Percentiles rank a stretch among this genome's conserved stretches.
Conservation (phyloP, 2,888 invertebrate species). For the Trileptium ribeirensis region DNA sequence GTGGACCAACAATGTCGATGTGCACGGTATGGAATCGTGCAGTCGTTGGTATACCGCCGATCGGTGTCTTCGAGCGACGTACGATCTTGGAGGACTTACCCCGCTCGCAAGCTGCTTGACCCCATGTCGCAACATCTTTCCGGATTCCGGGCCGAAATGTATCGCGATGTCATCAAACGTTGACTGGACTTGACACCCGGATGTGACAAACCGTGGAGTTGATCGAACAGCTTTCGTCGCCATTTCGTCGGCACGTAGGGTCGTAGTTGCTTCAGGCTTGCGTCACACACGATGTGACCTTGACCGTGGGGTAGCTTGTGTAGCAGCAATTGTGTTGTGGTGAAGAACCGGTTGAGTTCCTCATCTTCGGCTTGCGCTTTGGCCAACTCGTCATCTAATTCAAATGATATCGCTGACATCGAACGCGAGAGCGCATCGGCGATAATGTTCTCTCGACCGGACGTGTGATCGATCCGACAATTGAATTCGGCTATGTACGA, state of each 20-base stretch:
- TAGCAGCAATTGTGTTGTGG: not conserved
- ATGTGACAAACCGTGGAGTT: no score
- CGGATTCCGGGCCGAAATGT: not conserved
- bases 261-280: no score
- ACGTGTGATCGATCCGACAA: not conserved
- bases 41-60: not conserved
- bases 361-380: not conserved
- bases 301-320: no score
- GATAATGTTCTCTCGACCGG: not conserved
- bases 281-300: no score
- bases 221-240: no score
- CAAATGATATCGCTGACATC: not conserved
- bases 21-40: no score
- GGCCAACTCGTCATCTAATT: no score
- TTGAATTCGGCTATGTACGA: no score
- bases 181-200: no score
- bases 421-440: not conserved
- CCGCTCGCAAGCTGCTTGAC: no score
- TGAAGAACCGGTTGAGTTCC: not conserved
- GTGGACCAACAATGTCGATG: not conserved
- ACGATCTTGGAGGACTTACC: not conserved
- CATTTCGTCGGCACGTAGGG: no score
- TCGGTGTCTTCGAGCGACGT: not conserved
- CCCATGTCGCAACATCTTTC: not conserved
- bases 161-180: no score